These are phyloP conservation scores for Pyrgus malvae DNA, from an alignment of 2,888 invertebrate genomes.

Conservation along the genomic window DNA sequence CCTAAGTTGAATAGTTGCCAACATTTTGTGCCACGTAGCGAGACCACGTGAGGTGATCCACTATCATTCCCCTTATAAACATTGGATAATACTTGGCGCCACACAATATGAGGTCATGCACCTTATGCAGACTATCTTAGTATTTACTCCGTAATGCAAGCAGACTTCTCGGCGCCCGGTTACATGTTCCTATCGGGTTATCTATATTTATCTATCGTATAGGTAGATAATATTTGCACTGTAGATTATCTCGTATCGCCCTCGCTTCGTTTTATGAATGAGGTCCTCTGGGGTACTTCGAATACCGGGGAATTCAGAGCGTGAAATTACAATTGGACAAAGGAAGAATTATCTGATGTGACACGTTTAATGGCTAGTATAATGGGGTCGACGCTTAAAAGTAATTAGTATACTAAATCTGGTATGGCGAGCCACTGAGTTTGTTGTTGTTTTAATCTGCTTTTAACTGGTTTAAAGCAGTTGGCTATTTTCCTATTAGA, in stretches of 20 bases:
- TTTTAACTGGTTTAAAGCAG: too few species aligned
- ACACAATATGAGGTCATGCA: slow-evolving; percentile 61
- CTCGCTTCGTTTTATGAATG: slow-evolving; percentile 49
- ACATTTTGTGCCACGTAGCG: slow-evolving; percentile 54
- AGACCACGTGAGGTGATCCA: slow-evolving; percentile 51
- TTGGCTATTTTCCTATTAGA: too few species aligned
- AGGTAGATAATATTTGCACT: slow-evolving; percentile 46
- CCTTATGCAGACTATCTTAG: slow-evolving; percentile 49
- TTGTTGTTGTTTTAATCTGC: too few species aligned
- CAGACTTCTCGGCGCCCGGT: slow-evolving; percentile 62
- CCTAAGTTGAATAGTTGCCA: slow-evolving; percentile 61
- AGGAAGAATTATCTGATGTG: slow-evolving; percentile 48
- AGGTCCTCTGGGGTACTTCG: slow-evolving; percentile 43
- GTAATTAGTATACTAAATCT: slow-evolving; percentile 22
- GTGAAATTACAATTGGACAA: slow-evolving; percentile 64
- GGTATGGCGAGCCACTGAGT: too few species aligned
- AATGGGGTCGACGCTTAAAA: slow-evolving; percentile 19
- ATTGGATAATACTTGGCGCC: slow-evolving; percentile 60
- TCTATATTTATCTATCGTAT: slow-evolving; percentile 54
- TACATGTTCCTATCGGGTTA: slow-evolving; percentile 51
- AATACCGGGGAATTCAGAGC: slow-evolving; percentile 63
- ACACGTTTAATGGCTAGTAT: slow-evolving; percentile 33
- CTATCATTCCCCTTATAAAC: slow-evolving; percentile 59
- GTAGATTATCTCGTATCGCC: slow-evolving; percentile 45
- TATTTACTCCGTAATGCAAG: slow-evolving; percentile 46